phyloP scores from a whole-genome alignment of 2,888 invertebrate species.

The Lutraria lutraria region DNA sequence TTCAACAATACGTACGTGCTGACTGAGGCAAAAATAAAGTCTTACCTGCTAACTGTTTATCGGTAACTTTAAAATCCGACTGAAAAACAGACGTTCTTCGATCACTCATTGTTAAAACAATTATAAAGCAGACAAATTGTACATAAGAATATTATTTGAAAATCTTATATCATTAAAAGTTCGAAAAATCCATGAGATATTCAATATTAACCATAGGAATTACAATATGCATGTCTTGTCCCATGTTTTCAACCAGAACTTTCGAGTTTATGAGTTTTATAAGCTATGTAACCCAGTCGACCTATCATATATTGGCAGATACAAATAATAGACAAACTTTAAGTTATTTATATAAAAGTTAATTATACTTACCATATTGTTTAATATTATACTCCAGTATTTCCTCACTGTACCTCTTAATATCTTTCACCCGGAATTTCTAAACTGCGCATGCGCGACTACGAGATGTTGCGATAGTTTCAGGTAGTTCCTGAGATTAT shows the following conservation, averaged over 20 bases:
- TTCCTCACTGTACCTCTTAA: slow-evolving; percentile 44
- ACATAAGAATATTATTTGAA: background rate
- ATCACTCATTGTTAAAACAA: slow-evolving; percentile 44
- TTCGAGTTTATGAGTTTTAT: background rate
- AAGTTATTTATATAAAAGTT: slow-evolving; percentile 53
- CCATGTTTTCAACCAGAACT: background rate
- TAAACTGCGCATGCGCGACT: slow-evolving; percentile 58
- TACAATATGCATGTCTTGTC: background rate
- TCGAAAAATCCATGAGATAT: slow-evolving; percentile 26
- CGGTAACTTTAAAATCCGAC: slow-evolving; percentile 76
- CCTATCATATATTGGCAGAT: slow-evolving; percentile 21
- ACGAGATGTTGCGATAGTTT: slow-evolving; percentile 12
- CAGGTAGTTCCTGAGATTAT: slow-evolving; percentile 15
- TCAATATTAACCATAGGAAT: background rate
- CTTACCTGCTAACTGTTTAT: slow-evolving; percentile 76
- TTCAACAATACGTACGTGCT: background rate
- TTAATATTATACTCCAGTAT: slow-evolving; percentile 41
- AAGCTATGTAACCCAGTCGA: background rate
- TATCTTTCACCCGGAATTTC: slow-evolving; percentile 54
- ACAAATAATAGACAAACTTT: slow-evolving; percentile 35
- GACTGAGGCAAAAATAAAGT: background rate
- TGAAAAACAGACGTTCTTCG: slow-evolving; percentile 71
- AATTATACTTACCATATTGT: slow-evolving; percentile 70
- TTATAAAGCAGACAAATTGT: slow-evolving; percentile 10
- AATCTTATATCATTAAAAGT: background rate